These are phyloP conservation scores for Eulithis prunata DNA, from an alignment of 2,888 invertebrate genomes.

Conservation along the genomic window DNA sequence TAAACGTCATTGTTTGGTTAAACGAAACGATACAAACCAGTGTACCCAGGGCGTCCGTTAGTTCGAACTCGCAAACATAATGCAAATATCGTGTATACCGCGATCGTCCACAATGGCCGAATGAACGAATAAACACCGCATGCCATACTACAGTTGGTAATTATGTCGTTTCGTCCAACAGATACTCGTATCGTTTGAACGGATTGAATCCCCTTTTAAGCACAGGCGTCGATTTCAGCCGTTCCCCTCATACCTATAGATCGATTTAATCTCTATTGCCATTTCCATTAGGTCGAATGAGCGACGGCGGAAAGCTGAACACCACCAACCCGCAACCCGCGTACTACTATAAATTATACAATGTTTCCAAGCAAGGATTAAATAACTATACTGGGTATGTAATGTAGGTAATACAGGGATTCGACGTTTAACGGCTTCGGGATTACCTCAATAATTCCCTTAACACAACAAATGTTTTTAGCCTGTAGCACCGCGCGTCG, in stretches of 20 bases:
- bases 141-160: constrained; percentile 55
- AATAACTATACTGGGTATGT: constrained; percentile 78
- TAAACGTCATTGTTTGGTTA: constrained; percentile 19
- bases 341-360: constrained; percentile 50
- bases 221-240: constrained; percentile 65
- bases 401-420: constrained; percentile 81
- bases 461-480: constrained; percentile 81
- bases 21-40: constrained; percentile 21
- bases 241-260: constrained; percentile 49
- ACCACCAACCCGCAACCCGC: constrained; percentile 53
- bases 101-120: constrained; percentile 42
- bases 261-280: constrained; percentile 68
- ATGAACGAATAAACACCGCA: constrained; percentile 51
- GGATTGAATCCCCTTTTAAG: constrained; percentile 72
- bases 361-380: constrained; percentile 76
- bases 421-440: constrained; percentile 81
- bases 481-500: constrained; percentile 51
- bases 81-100: constrained; percentile 33
- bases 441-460: constrained; percentile 80
- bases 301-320: constrained; percentile 46
- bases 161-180: constrained; percentile 64
- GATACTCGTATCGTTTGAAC: constrained; percentile 66
- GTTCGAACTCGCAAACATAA: constrained; percentile 28
- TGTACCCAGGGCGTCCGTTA: constrained; percentile 18
- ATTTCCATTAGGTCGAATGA: constrained; percentile 65